These are phyloP conservation scores for Onychostruthus taczanowskii DNA, from an alignment of 2,113 vertebrate species.

Conservation along the genomic window DNA sequence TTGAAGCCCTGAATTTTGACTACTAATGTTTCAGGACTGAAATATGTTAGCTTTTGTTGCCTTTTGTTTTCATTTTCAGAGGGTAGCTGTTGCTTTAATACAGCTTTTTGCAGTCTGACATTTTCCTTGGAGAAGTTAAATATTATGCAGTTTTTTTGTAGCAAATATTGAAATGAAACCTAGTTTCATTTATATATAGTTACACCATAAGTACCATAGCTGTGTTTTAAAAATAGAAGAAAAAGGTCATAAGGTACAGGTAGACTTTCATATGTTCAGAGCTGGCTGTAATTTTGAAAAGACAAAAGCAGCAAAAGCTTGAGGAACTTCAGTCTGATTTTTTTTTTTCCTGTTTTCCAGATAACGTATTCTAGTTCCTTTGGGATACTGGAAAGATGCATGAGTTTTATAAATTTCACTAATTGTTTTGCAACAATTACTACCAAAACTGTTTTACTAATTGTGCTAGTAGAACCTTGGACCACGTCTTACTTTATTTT, in stretches of 20 bases:
- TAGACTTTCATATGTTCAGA: background rate
- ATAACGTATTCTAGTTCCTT: background rate
- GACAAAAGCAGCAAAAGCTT: background rate
- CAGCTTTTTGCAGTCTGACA: background rate
- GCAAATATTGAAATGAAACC: background rate
- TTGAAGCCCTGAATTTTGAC: background rate
- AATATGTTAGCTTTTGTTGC: background rate
- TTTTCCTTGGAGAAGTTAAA: background rate
- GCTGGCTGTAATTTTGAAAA: background rate
- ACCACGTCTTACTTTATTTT: background rate
- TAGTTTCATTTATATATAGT: background rate
- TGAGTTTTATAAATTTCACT: background rate
- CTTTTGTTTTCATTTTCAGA: background rate
- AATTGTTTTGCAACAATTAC: slow-evolving; percentile 32
- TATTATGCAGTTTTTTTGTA: background rate
- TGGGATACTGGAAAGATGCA: background rate
- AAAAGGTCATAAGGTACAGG: background rate
- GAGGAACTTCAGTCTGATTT: background rate
- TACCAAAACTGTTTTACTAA: background rate
- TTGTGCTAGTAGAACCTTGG: background rate
- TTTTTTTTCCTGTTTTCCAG: background rate
- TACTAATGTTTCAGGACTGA: background rate
- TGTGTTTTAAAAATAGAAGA: background rate
- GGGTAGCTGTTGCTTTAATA: background rate
- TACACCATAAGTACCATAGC: accelerated